A percentile compares a stretch with the other conserved stretches of the same genome.
These are phyloP conservation scores for Clitarchus hookeri DNA, from an alignment of 2,888 invertebrate species.

Conservation along the genomic window DNA sequence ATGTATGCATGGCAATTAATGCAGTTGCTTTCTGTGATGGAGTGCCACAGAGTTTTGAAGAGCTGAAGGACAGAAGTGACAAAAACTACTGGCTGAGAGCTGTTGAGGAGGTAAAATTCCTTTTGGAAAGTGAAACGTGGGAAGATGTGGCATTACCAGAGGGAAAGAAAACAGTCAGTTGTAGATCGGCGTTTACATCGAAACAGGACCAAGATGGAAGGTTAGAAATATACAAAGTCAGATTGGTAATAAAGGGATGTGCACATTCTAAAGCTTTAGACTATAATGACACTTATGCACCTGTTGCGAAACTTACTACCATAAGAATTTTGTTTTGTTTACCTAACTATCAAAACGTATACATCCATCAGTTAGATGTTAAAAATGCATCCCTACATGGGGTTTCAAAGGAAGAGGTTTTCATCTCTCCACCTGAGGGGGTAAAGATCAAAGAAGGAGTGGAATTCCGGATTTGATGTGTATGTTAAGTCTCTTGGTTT, in stretches of 20 bases:
- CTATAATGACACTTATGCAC: conserved; percentile 15
- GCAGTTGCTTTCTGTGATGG: too few species aligned
- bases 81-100: conserved; percentile 3
- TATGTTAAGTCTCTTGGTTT: conserved; percentile 15
- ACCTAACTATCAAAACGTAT: background rate
- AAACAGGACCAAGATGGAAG: conserved; percentile 5
- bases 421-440: background rate
- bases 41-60: too few species aligned
- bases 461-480: conserved; percentile 6
- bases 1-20: too few species aligned
- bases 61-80: too few species aligned
- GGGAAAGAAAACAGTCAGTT: background rate
- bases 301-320: background rate
- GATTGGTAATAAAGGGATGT: conserved; percentile 19
- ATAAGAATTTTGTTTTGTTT: background rate
- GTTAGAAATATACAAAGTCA: background rate
- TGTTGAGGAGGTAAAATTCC: background rate
- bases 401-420: background rate
- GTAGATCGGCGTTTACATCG: conserved; percentile 3
- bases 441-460: background rate
- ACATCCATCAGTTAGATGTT: background rate
- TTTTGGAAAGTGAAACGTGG: conserved; percentile 14
- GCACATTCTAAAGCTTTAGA: background rate
- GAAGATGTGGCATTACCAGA: conserved; percentile 1
- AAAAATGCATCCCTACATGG: background rate